Percentiles rank a stretch among this genome's conserved stretches.
These are phyloP conservation scores for Tetramorium alpestre DNA, from an alignment of 1,140 invertebrate genomes.

Conservation along the genomic window DNA sequence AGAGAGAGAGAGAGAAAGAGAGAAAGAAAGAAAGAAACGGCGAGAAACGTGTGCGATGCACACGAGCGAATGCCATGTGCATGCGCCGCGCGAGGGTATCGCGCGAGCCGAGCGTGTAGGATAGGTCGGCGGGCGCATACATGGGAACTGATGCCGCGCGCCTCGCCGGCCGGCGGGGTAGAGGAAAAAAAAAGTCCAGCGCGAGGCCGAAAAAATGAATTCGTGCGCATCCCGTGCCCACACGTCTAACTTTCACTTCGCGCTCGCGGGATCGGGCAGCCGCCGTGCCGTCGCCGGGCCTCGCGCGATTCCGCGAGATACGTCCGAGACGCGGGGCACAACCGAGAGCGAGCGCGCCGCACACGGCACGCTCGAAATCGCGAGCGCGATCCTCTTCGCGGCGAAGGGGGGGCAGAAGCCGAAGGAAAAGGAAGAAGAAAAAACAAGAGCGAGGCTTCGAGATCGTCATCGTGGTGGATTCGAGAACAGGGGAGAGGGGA, in stretches of 20 bases:
- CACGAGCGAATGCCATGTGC: conserved; percentile 19
- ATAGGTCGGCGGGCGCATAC: conserved; percentile 78
- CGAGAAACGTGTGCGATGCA: conserved; percentile 19
- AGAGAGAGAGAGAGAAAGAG: conserved; percentile 40
- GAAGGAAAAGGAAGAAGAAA: neutral
- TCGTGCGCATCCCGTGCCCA: conserved; percentile 87
- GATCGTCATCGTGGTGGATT: neutral
- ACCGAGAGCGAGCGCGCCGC: conserved; percentile 31
- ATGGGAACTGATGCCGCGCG: conserved; percentile 81
- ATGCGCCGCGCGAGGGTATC: conserved; percentile 74
- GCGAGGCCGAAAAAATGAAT: conserved; percentile 86
- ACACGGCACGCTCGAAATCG: conserved; percentile 26
- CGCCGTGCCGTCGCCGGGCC: conserved; percentile 69
- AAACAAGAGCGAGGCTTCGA: neutral
- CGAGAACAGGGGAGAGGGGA: neutral
- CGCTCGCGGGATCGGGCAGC: conserved; percentile 81
- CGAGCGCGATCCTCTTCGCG: neutral
- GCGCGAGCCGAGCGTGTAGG: conserved; percentile 81
- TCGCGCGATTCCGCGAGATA: conserved; percentile 78
- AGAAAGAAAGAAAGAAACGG: conserved; percentile 22
- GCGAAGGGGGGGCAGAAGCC: neutral
- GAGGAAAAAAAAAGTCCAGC: conserved; percentile 78
- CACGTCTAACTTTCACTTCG: conserved; percentile 86
- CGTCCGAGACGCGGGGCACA: conserved; percentile 56
- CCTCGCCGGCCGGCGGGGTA: conserved; percentile 51